Evolutionary conservation across 2,113 vertebrate species (phyloP).

Genomic region (Saccopteryx leptura): DNA sequence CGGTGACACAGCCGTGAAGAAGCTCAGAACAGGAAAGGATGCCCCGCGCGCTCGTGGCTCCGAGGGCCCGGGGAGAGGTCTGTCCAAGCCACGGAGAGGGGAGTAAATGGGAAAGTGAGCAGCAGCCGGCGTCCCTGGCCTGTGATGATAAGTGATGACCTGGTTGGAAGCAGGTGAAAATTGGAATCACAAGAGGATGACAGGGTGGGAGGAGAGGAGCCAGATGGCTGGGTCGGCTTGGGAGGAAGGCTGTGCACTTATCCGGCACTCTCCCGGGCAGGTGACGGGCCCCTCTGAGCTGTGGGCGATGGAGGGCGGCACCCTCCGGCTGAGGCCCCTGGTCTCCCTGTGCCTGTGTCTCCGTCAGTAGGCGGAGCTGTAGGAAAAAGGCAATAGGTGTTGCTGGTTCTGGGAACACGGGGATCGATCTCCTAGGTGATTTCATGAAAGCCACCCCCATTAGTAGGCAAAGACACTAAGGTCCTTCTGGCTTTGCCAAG

Average conservation of each 20-base stretch:
- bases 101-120: slow-evolving; percentile 70
- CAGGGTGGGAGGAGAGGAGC: background rate
- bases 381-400: too few relatives aligned
- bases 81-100: background rate
- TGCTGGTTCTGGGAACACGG: background rate
- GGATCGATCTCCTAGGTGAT: background rate
- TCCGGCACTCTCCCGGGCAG: background rate
- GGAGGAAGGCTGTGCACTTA: background rate
- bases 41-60: background rate
- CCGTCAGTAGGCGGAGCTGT: background rate
- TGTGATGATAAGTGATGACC: slow-evolving; percentile 69
- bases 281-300: background rate
- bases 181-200: slow-evolving; percentile 72
- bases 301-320: background rate
- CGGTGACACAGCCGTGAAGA: background rate
- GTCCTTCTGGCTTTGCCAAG: background rate
- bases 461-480: background rate
- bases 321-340: background rate
- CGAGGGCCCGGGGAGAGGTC: background rate
- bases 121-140: slow-evolving; percentile 38
- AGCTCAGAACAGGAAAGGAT: background rate
- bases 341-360: accelerated
- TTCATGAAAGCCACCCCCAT: background rate
- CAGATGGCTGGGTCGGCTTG: background rate
- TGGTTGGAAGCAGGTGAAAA: slow-evolving; percentile 74